phyloP scores from a whole-genome alignment of 2,797 vertebrate species.

The Iguana delicatissima region DNA sequence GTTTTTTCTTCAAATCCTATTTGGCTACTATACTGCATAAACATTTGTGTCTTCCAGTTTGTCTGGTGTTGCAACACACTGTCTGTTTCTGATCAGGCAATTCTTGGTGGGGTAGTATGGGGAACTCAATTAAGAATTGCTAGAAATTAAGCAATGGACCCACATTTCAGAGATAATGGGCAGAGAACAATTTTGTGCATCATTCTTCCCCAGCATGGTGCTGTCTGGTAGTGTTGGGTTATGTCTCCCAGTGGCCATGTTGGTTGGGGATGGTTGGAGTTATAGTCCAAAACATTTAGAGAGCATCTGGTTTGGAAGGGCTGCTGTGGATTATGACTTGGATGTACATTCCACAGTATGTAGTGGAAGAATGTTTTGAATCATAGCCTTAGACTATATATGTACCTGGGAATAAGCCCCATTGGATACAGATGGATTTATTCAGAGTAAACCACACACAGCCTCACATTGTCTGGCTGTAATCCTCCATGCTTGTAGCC shows the following conservation, averaged over 20 bases:
- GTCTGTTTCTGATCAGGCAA: not conserved
- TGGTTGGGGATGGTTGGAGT: no score
- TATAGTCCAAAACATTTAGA: not conserved
- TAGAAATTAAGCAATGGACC: not conserved
- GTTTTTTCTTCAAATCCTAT: constrained; percentile 1
- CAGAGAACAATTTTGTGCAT: not conserved
- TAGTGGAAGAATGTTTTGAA: not conserved
- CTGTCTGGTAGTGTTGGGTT: not conserved
- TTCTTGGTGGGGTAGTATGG: not conserved
- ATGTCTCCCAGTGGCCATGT: not conserved
- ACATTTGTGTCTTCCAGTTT: not conserved
- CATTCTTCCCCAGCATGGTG: not conserved
- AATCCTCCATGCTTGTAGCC: not conserved
- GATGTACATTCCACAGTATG: not conserved
- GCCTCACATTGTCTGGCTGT: not conserved
- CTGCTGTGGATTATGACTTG: not conserved
- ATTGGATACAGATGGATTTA: not conserved
- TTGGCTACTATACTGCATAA: not conserved
- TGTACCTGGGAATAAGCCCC: not conserved
- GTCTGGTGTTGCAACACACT: not conserved
- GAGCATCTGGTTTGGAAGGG: not conserved
- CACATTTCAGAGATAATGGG: not conserved
- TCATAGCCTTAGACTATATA: not conserved
- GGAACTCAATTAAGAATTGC: not conserved
- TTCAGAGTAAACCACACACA: not conserved